phyloP scores from a whole-genome alignment of 2,113 vertebrate genomes.

The Stomatorhinus ivindoensis region DNA sequence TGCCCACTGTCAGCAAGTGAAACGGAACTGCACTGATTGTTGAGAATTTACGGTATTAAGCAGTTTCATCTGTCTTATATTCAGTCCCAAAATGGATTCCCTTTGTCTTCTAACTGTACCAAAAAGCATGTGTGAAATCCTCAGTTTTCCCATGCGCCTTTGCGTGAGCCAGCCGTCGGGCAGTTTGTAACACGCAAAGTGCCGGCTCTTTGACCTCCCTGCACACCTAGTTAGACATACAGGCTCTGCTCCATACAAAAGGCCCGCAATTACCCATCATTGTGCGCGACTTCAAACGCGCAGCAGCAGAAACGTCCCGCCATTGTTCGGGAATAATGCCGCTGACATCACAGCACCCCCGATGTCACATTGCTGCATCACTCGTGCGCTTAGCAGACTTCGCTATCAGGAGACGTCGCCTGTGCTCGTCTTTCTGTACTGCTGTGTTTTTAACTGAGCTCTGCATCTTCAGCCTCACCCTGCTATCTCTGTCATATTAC shows the following conservation, averaged over 20 bases:
- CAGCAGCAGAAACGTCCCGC: conserved; percentile 18
- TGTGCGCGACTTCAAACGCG: conserved; percentile 26
- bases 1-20: neutral
- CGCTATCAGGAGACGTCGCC: neutral
- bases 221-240: conserved; percentile 28
- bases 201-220: neutral
- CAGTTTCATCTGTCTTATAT: neutral
- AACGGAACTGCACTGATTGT: neutral
- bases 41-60: neutral
- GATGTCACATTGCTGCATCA: neutral
- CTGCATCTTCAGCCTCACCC: neutral
- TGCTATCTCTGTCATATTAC: neutral
- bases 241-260: conserved; percentile 34
- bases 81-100: neutral
- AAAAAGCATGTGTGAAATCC: neutral
- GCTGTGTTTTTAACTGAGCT: neutral
- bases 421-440: neutral
- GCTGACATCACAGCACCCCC: neutral
- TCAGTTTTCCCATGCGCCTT: neutral
- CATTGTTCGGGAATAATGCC: neutral
- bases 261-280: conserved; percentile 34
- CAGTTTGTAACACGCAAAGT: neutral
- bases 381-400: neutral
- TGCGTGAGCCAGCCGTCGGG: neutral
- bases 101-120: neutral